Base-by-base conservation (phyloP, 2,113 vertebrate species). In the Lasiurus borealis region DNA sequence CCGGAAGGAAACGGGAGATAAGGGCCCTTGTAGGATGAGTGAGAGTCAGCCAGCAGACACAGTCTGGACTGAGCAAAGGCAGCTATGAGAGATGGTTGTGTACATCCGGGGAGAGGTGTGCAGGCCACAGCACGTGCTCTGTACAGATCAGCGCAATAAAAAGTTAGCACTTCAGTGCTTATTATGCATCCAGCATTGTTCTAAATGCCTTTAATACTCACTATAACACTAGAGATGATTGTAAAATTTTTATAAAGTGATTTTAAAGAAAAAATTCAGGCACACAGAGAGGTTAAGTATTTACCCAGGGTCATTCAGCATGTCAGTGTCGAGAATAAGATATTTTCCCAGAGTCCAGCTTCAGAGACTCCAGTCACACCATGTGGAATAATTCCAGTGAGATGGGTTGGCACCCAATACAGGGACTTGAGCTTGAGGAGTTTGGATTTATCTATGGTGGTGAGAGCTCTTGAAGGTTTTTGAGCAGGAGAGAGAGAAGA, bases 221-320 rank as follows among this genome's bases (percentile, higher is more conserved):
- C 4, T 62, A 46, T 25, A 50, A 78, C 27, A 44, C 46, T 48
- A 81, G 57, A 94, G 81, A 62, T 1, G 6, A 75, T 19, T 62
- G 27, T 16, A 76, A 5, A 48, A 69, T 40, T 40, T 52, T 50
- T 81, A 52, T 54, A 62, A 66, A 76, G 40, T 16, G 13, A 80
- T 90, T 86, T 91, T 62, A 64, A 89, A 85, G 54, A 91, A 48
- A 52, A 83, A 57, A 46, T 29, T 57, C 62, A 12, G 54, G 69
- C 54, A 23, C 62, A 31, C 36, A 89, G 69, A n/a, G 6, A 85
- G 46, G 84, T 44, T 29, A 76, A 69, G 5, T 46, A 29, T 23
- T 62, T 80, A 75, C 25, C 71, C 48, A 78, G 69, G n/a, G 62
- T 69, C 77, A 81, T 50, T 50, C 5, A 71, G 76, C 27, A 57